Evolutionary conservation across 2,113 vertebrate species (phyloP).

Genomic region (Labeo rohita): DNA sequence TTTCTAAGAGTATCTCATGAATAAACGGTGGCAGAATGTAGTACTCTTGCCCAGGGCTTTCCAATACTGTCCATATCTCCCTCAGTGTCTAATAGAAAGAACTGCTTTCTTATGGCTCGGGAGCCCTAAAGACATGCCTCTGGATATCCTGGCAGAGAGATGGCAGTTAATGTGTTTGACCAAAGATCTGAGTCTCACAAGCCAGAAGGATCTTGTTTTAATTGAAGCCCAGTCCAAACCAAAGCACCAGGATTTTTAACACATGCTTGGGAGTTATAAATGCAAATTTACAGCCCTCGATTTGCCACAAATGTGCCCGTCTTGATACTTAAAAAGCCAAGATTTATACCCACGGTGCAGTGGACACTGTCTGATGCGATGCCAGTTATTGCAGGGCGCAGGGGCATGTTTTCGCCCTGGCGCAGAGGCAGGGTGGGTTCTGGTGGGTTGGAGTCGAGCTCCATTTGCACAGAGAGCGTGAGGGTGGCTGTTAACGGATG

Average conservation of each 20-base stretch:
- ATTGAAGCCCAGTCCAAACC: constrained; percentile 58
- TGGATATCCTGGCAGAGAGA: constrained; percentile 45
- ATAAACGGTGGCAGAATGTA: background rate
- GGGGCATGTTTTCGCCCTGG: background rate
- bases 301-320: constrained; percentile 55
- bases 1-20: background rate
- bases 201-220: constrained; percentile 65
- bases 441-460: constrained; percentile 25
- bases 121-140: constrained; percentile 52
- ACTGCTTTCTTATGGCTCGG: constrained; percentile 23
- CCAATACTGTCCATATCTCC: constrained; percentile 40
- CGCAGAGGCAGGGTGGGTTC: background rate
- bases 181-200: constrained; percentile 54
- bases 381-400: background rate
- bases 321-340: constrained; percentile 56
- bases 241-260: constrained; percentile 64
- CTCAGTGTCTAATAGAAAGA: constrained; percentile 37
- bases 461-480: constrained; percentile 43
- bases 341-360: constrained; percentile 61
- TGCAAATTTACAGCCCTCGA: constrained; percentile 61
- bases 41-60: background rate
- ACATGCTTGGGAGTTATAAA: constrained; percentile 68
- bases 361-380: constrained; percentile 45
- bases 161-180: constrained; percentile 54
- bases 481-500: constrained; percentile 53